A percentile compares a stretch with the other conserved stretches of the same genome.
phyloP scores from a whole-genome alignment of 2,888 invertebrate genomes.

The Cheilosia grossa region DNA sequence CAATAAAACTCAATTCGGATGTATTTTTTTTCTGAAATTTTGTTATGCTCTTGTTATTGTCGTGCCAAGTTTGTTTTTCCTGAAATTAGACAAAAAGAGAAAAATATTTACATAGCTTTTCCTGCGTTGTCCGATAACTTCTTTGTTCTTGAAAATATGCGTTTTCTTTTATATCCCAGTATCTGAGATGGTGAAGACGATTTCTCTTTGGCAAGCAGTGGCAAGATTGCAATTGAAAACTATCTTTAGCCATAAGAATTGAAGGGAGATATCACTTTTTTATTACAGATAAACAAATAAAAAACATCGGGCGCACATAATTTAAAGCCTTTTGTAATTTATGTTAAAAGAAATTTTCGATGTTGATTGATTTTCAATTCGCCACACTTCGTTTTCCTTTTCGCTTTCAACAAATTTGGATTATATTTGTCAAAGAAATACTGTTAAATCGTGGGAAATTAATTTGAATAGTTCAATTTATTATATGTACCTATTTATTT shows the following conservation, averaged over 20 bases:
- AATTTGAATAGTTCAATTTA: slow-evolving; percentile 10
- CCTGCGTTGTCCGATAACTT: slow-evolving; percentile 64
- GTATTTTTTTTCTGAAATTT: slow-evolving; percentile 5
- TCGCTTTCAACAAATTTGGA: slow-evolving; percentile 35
- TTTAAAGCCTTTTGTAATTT: slow-evolving; percentile 13
- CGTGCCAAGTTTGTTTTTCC: slow-evolving; percentile 39
- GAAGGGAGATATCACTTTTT: slow-evolving; percentile 22
- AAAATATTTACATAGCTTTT: slow-evolving; percentile 49
- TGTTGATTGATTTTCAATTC: slow-evolving; percentile 70
- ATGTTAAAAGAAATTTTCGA: slow-evolving; percentile 27
- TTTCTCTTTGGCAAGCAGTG: slow-evolving; percentile 58
- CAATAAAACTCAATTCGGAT: not conserved
- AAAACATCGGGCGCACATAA: slow-evolving; percentile 6
- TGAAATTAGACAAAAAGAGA: slow-evolving; percentile 49
- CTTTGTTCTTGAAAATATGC: slow-evolving; percentile 73
- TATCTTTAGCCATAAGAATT: slow-evolving; percentile 9
- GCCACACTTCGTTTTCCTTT: slow-evolving; percentile 47
- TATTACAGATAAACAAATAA: slow-evolving; percentile 34
- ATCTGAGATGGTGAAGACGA: slow-evolving; percentile 49
- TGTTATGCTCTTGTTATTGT: slow-evolving; percentile 41
- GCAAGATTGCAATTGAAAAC: slow-evolving; percentile 31
- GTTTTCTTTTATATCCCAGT: slow-evolving; percentile 62
- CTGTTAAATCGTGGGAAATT: slow-evolving; percentile 35
- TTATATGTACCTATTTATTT: slow-evolving; percentile 14
- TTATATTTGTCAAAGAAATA: slow-evolving; percentile 32